Evolutionary conservation across 2,797 vertebrate species (phyloP).

Genomic region (Manis pentadactyla): DNA sequence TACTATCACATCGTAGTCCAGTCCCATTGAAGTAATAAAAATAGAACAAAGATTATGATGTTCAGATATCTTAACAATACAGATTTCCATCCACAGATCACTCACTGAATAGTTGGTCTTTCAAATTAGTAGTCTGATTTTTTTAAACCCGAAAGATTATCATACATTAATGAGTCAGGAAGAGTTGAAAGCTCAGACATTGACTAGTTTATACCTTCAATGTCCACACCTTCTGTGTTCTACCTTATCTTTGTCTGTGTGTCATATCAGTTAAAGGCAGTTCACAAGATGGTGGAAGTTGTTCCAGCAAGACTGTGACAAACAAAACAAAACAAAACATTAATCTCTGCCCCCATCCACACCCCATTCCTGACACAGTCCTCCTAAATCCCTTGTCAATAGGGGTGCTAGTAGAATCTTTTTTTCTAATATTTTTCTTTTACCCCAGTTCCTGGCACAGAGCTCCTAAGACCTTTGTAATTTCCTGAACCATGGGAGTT

Average conservation of each 20-base stretch:
- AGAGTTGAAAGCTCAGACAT: slow-evolving; percentile 21
- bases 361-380: background rate
- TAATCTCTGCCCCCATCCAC: background rate
- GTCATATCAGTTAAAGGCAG: background rate
- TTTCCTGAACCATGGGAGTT: background rate
- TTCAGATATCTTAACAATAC: background rate
- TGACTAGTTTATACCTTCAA: background rate
- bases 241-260: background rate
- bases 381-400: background rate
- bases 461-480: background rate
- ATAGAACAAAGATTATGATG: background rate
- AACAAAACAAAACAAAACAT: background rate
- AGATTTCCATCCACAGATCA: background rate
- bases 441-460: background rate
- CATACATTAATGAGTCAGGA: background rate
- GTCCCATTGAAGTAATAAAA: background rate
- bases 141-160: background rate
- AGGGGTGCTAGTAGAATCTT: background rate
- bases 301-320: background rate
- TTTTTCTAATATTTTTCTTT: background rate
- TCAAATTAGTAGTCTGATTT: background rate
- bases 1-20: background rate
- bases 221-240: background rate
- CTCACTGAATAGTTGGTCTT: background rate
- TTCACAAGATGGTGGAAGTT: background rate